These are phyloP conservation scores for Geococcyx californianus DNA, from an alignment of 2,113 vertebrate species.

Conservation along the genomic window DNA sequence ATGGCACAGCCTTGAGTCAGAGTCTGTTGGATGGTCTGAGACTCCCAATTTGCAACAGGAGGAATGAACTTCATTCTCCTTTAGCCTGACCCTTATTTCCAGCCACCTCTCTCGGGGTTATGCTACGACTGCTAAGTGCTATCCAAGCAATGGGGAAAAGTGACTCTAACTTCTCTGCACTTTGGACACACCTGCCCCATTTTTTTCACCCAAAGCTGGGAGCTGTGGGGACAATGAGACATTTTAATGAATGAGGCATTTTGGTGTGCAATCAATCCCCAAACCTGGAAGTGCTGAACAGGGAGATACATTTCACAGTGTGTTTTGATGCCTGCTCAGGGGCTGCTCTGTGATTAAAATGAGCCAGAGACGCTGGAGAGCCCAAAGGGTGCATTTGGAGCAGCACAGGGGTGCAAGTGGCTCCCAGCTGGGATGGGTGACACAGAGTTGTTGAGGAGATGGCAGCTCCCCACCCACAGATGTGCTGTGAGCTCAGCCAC, in stretches of 20 bases:
- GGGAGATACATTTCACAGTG: not conserved
- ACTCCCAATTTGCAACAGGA: not conserved
- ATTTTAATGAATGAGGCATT: not conserved
- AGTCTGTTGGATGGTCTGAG: not conserved
- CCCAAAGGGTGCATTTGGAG: not conserved
- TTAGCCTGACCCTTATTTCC: not conserved
- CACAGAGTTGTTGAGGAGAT: not conserved
- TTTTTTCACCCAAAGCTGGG: not conserved
- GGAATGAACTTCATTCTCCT: not conserved
- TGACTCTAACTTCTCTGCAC: not conserved
- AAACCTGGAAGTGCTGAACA: not conserved
- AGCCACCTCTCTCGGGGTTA: not conserved
- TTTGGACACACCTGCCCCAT: not conserved
- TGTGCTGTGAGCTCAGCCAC: fast-evolving
- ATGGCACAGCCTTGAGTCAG: not conserved
- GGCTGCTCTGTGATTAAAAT: not conserved
- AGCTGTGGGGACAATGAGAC: fast-evolving
- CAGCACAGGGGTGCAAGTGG: fast-evolving
- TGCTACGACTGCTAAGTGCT: not conserved
- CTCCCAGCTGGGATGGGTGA: not conserved
- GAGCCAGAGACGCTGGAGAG: not conserved
- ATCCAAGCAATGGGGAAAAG: not conserved
- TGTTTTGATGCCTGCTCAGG: not conserved
- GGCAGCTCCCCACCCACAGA: not conserved
- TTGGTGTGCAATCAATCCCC: not conserved